A percentile compares a stretch with the other conserved stretches of the same genome.
phyloP scores from a whole-genome alignment of 1,140 invertebrate species.

The Aradophagus sp. region DNA sequence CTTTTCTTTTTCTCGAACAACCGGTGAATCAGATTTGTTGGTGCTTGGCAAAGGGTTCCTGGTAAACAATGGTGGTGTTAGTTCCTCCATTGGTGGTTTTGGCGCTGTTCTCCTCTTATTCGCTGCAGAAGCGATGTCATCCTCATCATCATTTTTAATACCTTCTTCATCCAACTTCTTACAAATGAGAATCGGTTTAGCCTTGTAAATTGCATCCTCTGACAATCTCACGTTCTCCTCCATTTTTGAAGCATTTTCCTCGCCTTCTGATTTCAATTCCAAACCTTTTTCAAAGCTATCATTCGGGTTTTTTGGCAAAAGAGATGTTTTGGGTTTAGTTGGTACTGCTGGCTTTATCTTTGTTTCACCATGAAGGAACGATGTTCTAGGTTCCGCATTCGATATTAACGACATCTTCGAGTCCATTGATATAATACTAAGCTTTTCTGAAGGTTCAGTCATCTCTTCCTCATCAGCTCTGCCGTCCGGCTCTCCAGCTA shows the following conservation, averaged over 20 bases:
- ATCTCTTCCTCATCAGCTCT: slow-evolving; percentile 82
- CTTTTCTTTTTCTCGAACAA: slow-evolving; percentile 84
- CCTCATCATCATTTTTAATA: slow-evolving; percentile 32
- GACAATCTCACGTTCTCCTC: slow-evolving; percentile 1
- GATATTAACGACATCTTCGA: slow-evolving; percentile 8
- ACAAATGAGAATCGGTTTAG: slow-evolving; percentile 29
- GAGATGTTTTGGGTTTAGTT: slow-evolving; percentile 61
- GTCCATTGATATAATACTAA: slow-evolving; percentile 17
- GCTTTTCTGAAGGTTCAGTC: slow-evolving; percentile 69
- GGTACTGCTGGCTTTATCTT: slow-evolving; percentile 63
- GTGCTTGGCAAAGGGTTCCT: slow-evolving; percentile 77
- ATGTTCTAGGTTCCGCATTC: slow-evolving; percentile 78
- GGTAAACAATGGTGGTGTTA: slow-evolving; percentile 67
- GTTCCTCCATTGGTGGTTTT: slow-evolving; percentile 77
- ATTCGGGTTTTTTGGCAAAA: slow-evolving; percentile 14
- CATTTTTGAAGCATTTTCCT: not conserved
- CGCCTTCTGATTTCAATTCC: slow-evolving; percentile 2
- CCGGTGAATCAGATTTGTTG: slow-evolving; percentile 79
- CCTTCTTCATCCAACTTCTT: slow-evolving; percentile 26
- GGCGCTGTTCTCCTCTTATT: slow-evolving; percentile 79
- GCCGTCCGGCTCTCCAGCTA: slow-evolving; percentile 87
- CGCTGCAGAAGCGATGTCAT: slow-evolving; percentile 61
- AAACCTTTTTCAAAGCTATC: not conserved
- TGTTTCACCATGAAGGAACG: slow-evolving; percentile 80
- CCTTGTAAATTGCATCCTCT: slow-evolving; percentile 16